Conservation (phyloP, 2,888 invertebrate species). For the Pandemis corylana region DNA sequence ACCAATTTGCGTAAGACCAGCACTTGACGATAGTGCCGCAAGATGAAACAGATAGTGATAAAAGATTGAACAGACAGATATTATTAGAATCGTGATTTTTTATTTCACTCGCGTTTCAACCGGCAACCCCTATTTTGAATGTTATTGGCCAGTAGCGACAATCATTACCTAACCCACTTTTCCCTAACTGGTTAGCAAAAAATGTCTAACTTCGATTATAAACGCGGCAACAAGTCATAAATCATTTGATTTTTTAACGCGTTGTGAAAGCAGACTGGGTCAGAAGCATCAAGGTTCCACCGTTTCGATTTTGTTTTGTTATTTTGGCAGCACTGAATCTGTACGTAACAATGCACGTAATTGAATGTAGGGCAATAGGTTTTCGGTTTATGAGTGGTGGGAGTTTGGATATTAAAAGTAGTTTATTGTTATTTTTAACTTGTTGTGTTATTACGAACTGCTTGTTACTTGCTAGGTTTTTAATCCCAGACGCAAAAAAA, state of each 20-base stretch:
- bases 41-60: background rate
- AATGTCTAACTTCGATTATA: background rate
- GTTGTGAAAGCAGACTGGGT: constrained; percentile 40
- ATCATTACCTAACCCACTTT: background rate
- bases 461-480: too few species aligned
- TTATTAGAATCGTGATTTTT: background rate
- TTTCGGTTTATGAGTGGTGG: constrained; percentile 8
- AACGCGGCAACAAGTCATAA: background rate
- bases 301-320: constrained; percentile 36
- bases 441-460: too few species aligned
- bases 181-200: background rate
- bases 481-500: too few species aligned
- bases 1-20: background rate
- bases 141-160: too few species aligned
- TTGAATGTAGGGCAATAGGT: constrained; percentile 35
- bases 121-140: too few species aligned
- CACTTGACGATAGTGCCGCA: background rate
- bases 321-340: constrained; percentile 7
- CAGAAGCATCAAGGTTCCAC: constrained; percentile 39
- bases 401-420: background rate
- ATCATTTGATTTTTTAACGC: constrained; percentile 17
- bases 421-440: background rate
- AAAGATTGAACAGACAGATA: background rate
- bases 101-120: background rate
- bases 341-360: constrained; percentile 32